Base-by-base conservation (phyloP, 2,113 vertebrate genomes). In the Xerus inauris region DNA sequence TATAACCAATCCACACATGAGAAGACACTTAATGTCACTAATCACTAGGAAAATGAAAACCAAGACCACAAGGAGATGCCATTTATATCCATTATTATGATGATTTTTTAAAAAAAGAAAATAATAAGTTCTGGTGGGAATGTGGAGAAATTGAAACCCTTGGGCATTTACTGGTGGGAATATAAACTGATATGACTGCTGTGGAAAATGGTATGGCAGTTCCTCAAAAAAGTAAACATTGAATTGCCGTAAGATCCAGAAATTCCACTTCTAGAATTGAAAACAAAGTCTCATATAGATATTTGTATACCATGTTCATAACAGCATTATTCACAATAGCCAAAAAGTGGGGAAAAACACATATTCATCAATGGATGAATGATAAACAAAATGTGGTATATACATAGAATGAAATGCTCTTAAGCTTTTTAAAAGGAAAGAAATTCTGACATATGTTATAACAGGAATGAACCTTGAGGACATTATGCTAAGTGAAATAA, bases 331-430 rank as follows among this genome's bases (percentile, higher is more conserved):
- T 69, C 49, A 79, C 7, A 87, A 49, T 32, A 75, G 51, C n/a
- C 51, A 49, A 82, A 92, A 92, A n/a, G 16, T 11, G 89, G 87
- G 91, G n/a, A 95, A 12, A 82, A 77, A 26, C 62, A 76, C 64
- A 57, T 77, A 32, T 65, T 40, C 51, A 77, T 8, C 20, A 32
- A 38, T 47, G 75, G 32, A 81, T 59, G 64, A 38, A 47, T 24
- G 59, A 95, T 73, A 90, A 89, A 64, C 40, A 89, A 87, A 83
- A 75, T 35, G 8, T 45, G 16, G 24, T 28, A 3, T n/a, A 12
- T 10, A 28, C 5, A 38, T 42, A 57, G 2, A 64, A n/a, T 80
- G 65, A 54, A 79, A 69, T 67, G 69, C 26, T 76, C 67, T 22
- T 82, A 51, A 54, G 45, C 30, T 47, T 80, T 13, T 65, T 89